These are phyloP conservation scores for Endomychus coccineus DNA, from an alignment of 2,888 invertebrate genomes.

Conservation along the genomic window DNA sequence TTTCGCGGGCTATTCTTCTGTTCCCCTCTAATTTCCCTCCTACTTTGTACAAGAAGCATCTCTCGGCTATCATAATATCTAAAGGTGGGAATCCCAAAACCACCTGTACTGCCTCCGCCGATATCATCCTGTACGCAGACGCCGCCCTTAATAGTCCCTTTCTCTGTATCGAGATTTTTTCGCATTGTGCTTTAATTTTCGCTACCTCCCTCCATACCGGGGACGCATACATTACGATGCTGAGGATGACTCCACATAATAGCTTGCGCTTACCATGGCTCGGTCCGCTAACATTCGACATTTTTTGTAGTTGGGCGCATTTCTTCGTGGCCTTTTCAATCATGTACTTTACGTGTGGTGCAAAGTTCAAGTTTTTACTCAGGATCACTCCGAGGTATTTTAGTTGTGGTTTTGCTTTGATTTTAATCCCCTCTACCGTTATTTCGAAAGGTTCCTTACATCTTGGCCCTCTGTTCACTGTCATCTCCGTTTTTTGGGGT, in stretches of 20 bases:
- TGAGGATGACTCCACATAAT: not conserved
- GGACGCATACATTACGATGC: not conserved
- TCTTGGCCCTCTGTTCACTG: conserved; percentile 3
- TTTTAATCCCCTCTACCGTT: not conserved
- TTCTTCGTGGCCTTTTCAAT: conserved; percentile 1
- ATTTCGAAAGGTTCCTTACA: not conserved
- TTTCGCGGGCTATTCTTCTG: conserved; percentile 1
- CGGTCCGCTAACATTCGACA: conserved; percentile 15
- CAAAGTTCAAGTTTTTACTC: conserved; percentile 4
- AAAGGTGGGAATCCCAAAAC: conserved; percentile 6
- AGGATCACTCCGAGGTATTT: conserved; percentile 6
- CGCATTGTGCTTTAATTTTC: not conserved
- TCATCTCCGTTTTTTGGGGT: not conserved
- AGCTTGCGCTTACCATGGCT: conserved; percentile 4
- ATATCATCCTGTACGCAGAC: conserved; percentile 2
- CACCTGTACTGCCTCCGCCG: conserved; percentile 5
- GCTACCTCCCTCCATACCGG: conserved; percentile 11
- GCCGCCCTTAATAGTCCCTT: conserved; percentile 3
- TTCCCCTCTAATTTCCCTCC: conserved; percentile 1
- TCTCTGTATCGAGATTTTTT: not conserved
- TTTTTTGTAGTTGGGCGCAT: conserved; percentile 4
- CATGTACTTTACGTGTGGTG: conserved; percentile 3
- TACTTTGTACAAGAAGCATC: not conserved
- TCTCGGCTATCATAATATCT: conserved; percentile 2
- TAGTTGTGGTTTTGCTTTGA: not conserved